These are phyloP conservation scores for Drosophila eugracilis DNA, from an alignment of 1,140 invertebrate genomes.

Conservation along the genomic window DNA sequence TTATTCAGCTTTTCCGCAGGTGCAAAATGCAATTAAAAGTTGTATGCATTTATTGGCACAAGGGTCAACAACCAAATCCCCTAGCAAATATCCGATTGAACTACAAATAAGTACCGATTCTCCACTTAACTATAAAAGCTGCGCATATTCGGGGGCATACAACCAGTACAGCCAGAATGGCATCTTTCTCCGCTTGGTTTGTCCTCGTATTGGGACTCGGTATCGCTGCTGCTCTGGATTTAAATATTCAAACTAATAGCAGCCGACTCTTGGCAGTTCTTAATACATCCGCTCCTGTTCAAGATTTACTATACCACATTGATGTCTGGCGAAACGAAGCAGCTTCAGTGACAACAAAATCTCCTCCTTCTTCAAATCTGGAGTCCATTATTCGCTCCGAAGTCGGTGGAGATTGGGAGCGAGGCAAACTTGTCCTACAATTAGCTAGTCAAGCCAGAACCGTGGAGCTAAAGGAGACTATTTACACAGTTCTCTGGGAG, in stretches of 20 bases:
- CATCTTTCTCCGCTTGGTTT: slow-evolving; percentile 13
- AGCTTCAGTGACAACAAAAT: neutral
- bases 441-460: slow-evolving; percentile 45
- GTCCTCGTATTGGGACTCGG: slow-evolving; percentile 13
- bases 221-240: neutral
- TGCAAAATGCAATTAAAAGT: slow-evolving; percentile 50
- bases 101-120: slow-evolving; percentile 52
- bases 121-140: slow-evolving; percentile 44
- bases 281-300: slow-evolving; percentile 25
- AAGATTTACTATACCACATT: slow-evolving; percentile 57
- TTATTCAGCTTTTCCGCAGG: slow-evolving; percentile 16
- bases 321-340: slow-evolving; percentile 35
- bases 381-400: slow-evolving; percentile 61
- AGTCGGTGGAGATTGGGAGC: slow-evolving; percentile 60
- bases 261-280: slow-evolving; percentile 37
- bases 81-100: slow-evolving; percentile 62
- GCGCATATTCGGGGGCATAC: neutral
- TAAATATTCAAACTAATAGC: slow-evolving; percentile 1
- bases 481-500: slow-evolving; percentile 64
- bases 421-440: slow-evolving; percentile 32
- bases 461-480: slow-evolving; percentile 54
- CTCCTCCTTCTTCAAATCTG: slow-evolving; percentile 2
- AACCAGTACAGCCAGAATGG: slow-evolving; percentile 17
- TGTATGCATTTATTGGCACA: slow-evolving; percentile 43
- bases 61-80: slow-evolving; percentile 36